Evolutionary conservation across 2,888 invertebrate species (phyloP).

Genomic region (Formica aserva): DNA sequence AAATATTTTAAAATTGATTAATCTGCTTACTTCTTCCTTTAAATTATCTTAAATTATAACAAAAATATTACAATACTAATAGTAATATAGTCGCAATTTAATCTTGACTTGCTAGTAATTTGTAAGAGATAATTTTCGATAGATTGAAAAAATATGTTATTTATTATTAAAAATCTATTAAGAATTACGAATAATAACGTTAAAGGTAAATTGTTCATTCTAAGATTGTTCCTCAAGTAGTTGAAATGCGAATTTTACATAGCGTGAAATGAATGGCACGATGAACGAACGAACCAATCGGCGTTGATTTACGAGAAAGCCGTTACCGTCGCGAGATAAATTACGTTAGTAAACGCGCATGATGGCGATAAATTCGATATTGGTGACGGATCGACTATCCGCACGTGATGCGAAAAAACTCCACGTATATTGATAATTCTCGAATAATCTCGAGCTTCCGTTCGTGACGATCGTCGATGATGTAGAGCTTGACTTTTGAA

Average conservation of each 20-base stretch:
- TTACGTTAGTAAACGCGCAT: conserved; percentile 41
- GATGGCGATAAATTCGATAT: conserved; percentile 44
- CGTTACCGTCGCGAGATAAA: conserved; percentile 42
- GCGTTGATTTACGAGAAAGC: conserved; percentile 43
- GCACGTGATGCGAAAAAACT: conserved; percentile 16
- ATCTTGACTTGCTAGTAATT: neutral
- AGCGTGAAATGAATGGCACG: conserved; percentile 24
- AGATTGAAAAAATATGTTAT: neutral
- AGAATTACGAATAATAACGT: neutral
- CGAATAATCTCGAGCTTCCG: conserved; percentile 1
- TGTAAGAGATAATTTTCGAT: neutral
- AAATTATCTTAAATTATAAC: neutral
- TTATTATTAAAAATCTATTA: neutral
- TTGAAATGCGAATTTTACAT: conserved; percentile 4
- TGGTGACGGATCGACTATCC: conserved; percentile 42
- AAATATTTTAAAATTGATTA: neutral
- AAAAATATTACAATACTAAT: neutral
- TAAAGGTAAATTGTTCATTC: neutral
- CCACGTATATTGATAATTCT: conserved; percentile 24
- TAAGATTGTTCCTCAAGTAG: conserved; percentile 2
- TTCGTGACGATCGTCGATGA: conserved; percentile 33
- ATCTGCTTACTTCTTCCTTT: neutral
- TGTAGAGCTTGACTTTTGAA: conserved; percentile 41
- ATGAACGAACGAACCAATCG: conserved; percentile 24
- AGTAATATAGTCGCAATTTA: neutral